Conservation (phyloP, 2,113 vertebrate species). For the Sinocyclocheilus grahami region DNA sequence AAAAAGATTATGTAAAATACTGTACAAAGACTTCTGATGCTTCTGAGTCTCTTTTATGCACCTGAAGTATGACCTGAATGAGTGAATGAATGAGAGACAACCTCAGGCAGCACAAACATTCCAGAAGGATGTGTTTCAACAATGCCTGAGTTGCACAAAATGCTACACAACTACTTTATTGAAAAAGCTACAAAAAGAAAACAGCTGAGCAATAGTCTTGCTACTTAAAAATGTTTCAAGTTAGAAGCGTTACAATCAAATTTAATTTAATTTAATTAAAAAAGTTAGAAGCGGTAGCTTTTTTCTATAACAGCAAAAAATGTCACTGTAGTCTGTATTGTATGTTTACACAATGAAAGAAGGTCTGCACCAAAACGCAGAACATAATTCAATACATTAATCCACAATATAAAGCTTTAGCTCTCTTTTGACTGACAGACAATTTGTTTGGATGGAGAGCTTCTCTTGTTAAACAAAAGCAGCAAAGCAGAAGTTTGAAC, state of each 20-base stretch:
- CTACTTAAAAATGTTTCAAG: neutral
- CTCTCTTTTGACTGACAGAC: slow-evolving; percentile 66
- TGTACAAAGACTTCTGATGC: too few species aligned
- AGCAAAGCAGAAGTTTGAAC: slow-evolving; percentile 64
- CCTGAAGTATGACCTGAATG: too few species aligned
- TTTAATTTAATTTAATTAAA: too few species aligned
- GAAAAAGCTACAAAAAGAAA: neutral
- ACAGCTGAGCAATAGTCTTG: neutral
- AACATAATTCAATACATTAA: slow-evolving; percentile 26
- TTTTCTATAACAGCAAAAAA: neutral
- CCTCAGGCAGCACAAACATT: too few species aligned
- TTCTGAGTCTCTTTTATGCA: too few species aligned
- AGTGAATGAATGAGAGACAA: too few species aligned
- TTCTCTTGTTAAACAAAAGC: slow-evolving; percentile 60
- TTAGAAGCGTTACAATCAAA: too few species aligned
- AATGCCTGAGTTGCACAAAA: too few species aligned
- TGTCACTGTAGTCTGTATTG: slow-evolving; percentile 1
- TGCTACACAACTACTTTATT: neutral
- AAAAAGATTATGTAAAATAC: too few species aligned
- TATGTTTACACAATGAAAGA: slow-evolving; percentile 28
- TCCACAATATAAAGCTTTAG: slow-evolving; percentile 20
- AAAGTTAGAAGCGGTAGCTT: neutral
- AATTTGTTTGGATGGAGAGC: slow-evolving; percentile 58
- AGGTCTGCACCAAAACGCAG: neutral
- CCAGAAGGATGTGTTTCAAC: too few species aligned